Evolutionary conservation across 2,888 invertebrate genomes (phyloP), one percentile per base, ranked within the genome.

Genomic region (Cynaeus angustus): DNA sequence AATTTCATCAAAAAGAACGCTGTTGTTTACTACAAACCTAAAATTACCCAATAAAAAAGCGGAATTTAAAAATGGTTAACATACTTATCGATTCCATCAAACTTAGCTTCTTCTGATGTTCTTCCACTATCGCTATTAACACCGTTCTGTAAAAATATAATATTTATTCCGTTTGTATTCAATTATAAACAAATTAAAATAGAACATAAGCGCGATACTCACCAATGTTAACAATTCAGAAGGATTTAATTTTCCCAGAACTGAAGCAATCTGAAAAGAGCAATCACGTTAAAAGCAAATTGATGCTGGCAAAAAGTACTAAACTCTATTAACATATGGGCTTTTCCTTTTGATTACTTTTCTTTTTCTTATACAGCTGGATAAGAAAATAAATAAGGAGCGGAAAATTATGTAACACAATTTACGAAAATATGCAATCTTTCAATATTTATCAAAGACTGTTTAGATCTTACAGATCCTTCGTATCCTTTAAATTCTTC

Each of bases 51-150:
- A 67, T 66, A 33, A 12, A 45, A 53, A 55, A n/a, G n/a, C n/a
- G n/a, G n/a, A 16, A 53, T 7, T 37, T 62, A 21, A n/a, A 48
- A 14, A n/a, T 52, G 13, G 46, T 10, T 6, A 6, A 87, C 89
- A 87, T 87, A 96, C 92, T 93, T 89, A 75, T 92, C 89, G 75
- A 97, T 96, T 59, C 96, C 97, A 61, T 92, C 90, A 86, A 98
- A 98, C 1, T 88, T 87, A 1, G 97, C 95, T 81, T 95, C 94
- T 74, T 89, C 88, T 0, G 93, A 89, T 62, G 88, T 89, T 41
- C 94, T 88, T 3, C 93, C 93, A 86, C 98, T 98, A 85, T 99
- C 99, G n/a, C 94, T 92, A 84, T 99, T 99, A 12, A 89, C 86
- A 5, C 98, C 98, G 81, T 88, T 88, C 93, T 95, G 85, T 72